Base-by-base conservation (phyloP, 1,140 invertebrate genomes). In the Fopius arisanus region DNA sequence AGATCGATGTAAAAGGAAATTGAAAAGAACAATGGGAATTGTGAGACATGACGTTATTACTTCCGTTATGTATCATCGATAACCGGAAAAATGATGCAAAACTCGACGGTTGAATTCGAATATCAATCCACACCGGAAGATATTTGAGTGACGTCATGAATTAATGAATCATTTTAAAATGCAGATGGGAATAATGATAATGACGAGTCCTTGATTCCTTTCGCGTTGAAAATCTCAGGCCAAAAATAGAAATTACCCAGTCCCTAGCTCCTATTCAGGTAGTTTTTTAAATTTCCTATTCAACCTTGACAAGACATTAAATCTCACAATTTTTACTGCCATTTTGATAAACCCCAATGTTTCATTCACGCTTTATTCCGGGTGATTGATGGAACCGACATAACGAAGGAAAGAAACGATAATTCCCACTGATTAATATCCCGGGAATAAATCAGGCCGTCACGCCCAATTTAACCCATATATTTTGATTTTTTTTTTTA, bases 331-430 rank as follows among this genome's bases (percentile, higher is more conserved):
- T 59, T 59, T 59, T 26, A 59, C 26, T 59, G 19, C 26, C 54
- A 23, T 59, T 59, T 59, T 59, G 19, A 23, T 12, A 26, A 59
- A 26, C 19, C 3, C 2, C 9, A 26, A 59, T 26, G 23, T 59
- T 59, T 51, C 43, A 19, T 51, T 51, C 43, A 51, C 43, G 43
- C 43, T 51, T 51, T 51, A 51, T 51, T 51, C 43, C n/a, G n/a
- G 43, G 43, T 51, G 14, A 51, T 19, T 51, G 19, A 51, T 51
- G 19, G 19, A 51, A 51, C 43, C 43, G 19, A 51, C n/a, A 37
- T 37, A 37, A 37, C 33, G 33, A 37, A 12, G 9, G 33, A 37
- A 37, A 37, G 33, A 37, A 37, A 37, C 9, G 9, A 12, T 12
- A 51, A 51, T 51, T 51, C 43, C 6, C 43, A 19, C 19, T 51